A percentile compares a stretch with the other conserved stretches of the same genome.
Conservation (phyloP, 2,888 invertebrate species). For the Phragmatobia fuliginosa region DNA sequence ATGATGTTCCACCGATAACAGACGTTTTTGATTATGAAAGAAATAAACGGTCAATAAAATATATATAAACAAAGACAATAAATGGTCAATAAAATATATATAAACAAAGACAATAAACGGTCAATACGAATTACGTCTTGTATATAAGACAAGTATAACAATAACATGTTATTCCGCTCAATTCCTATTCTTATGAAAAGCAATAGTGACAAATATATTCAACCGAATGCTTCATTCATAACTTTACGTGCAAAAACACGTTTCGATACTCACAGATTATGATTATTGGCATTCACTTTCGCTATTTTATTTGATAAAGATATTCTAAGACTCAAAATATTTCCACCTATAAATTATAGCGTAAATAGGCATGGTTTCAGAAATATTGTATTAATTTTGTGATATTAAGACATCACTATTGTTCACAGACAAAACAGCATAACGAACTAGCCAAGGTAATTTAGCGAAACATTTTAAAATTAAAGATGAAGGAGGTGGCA, state of each 20-base stretch:
- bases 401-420: not conserved
- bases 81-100: no score
- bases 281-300: constrained; percentile 41
- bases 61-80: no score
- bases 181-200: constrained; percentile 30
- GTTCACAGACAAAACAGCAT: constrained; percentile 28
- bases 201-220: constrained; percentile 30
- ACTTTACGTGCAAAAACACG: constrained; percentile 39
- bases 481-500: constrained; percentile 50
- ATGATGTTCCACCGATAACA: constrained; percentile 1
- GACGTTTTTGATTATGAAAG: constrained; percentile 10
- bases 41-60: no score
- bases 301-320: constrained; percentile 35
- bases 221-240: constrained; percentile 38
- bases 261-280: constrained; percentile 45
- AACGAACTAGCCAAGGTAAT: constrained; percentile 31
- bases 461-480: constrained; percentile 27
- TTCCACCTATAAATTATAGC: constrained; percentile 27
- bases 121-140: not conserved
- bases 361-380: constrained; percentile 13
- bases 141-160: not conserved
- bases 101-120: not conserved
- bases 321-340: constrained; percentile 31
- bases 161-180: constrained; percentile 18
- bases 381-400: not conserved